phyloP scores from a whole-genome alignment of 2,113 vertebrate species.

The Natator depressus region DNA sequence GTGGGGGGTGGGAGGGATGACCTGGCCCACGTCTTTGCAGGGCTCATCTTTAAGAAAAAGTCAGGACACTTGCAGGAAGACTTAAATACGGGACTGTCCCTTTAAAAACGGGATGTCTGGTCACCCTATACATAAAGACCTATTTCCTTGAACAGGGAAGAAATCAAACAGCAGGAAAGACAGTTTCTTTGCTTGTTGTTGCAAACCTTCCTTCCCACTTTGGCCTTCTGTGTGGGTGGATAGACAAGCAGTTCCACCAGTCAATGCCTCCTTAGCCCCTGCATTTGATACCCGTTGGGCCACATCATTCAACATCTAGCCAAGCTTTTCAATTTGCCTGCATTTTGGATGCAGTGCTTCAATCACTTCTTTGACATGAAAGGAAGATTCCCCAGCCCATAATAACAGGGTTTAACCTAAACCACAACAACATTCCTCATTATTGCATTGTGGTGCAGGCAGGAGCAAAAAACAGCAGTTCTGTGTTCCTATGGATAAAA shows the following conservation, averaged over 20 bases:
- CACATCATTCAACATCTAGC: background rate
- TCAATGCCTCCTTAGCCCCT: background rate
- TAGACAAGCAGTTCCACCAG: background rate
- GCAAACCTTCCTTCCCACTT: background rate
- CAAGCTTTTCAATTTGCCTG: background rate
- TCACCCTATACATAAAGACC: background rate
- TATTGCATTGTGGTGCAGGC: background rate
- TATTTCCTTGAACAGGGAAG: background rate
- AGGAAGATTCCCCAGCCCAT: background rate
- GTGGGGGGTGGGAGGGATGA: too few relatives aligned
- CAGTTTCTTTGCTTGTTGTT: background rate
- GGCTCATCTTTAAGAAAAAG: too few relatives aligned
- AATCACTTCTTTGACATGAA: background rate
- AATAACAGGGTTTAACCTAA: background rate
- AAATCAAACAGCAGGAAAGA: background rate
- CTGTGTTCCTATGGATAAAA: fast-evolving
- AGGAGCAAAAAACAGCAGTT: background rate
- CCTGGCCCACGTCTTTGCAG: too few relatives aligned
- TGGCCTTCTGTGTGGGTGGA: background rate
- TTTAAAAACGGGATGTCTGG: too few relatives aligned
- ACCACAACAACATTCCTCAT: fast-evolving
- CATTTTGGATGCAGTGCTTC: background rate
- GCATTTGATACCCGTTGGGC: background rate
- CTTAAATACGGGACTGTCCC: too few relatives aligned
- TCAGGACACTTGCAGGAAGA: too few relatives aligned